Evolutionary conservation across 2,113 vertebrate genomes (phyloP).

Genomic region (Sphyrna mokarran): DNA sequence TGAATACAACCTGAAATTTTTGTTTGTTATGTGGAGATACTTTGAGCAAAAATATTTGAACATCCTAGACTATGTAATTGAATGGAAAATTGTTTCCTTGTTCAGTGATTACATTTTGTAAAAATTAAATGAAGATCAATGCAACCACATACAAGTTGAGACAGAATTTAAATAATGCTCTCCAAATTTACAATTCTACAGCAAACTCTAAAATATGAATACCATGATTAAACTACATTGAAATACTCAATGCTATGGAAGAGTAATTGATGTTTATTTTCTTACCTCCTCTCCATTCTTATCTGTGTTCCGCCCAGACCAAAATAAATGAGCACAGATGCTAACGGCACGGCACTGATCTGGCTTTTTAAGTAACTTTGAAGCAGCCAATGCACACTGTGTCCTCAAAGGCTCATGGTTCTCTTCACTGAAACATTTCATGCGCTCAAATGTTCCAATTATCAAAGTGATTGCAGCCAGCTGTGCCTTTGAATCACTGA

Average conservation of each 20-base stretch:
- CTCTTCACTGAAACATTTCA: conserved; percentile 93
- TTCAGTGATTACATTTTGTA: not conserved
- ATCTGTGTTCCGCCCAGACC: conserved; percentile 92
- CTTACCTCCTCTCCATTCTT: conserved; percentile 88
- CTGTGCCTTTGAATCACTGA: conserved; percentile 97
- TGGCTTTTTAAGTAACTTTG: conserved; percentile 93
- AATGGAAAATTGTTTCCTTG: not conserved
- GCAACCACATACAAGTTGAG: not conserved
- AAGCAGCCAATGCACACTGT: conserved; percentile 89
- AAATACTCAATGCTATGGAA: not conserved
- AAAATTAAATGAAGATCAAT: not conserved
- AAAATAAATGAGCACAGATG: conserved; percentile 94
- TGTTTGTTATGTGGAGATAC: not conserved
- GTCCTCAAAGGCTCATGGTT: conserved; percentile 94
- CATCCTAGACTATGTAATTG: not conserved
- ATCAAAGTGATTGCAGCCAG: conserved; percentile 96
- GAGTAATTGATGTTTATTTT: not conserved
- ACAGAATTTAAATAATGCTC: not conserved
- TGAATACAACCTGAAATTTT: not conserved
- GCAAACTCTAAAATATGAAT: not conserved
- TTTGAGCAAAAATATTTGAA: not conserved
- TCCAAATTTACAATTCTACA: not conserved
- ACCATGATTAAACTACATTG: not conserved
- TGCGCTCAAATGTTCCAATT: conserved; percentile 93
- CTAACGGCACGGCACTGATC: conserved; percentile 94